Base-by-base conservation (phyloP, 2,113 vertebrate genomes). In the Oplegnathus fasciatus region DNA sequence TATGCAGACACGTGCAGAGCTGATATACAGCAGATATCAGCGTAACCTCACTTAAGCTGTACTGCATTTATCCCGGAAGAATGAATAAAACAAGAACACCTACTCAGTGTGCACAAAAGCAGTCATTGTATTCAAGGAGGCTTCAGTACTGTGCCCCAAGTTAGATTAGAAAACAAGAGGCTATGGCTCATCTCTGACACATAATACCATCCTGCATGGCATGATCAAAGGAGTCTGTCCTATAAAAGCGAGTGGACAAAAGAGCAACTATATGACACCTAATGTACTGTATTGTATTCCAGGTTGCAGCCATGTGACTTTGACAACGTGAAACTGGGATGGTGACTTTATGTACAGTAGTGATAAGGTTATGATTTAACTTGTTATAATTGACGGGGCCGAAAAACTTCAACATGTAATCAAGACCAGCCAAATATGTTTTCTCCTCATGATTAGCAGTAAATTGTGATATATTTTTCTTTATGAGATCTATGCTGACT, bases 121-220 rank as follows among this genome's bases (percentile, higher is more conserved):
- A 54, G 60, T 82, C 62, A 69, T 55, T 91, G 80, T 86, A 9
- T 74, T 69, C 37, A 37, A 37, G 11, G 42, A 72, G 34, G 80
- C 85, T 80, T 85, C 70, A 87, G 71, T 60, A 37, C 70, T 60
- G n/a, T 40, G 64, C 69, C 88, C 64, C 40, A 5, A 85, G 83
- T 70, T 52, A 72, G 78, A 83, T 79, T 55, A 66, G 77, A 37
- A 87, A 87, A 88, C 82, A 86, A 75, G 67, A 81, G 30, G 52
- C 57, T n/a, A 34, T 44, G 55, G 57, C 60, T 89, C 50, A 68
- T 88, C 64, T 85, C 42, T 79, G 73, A 89, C 78, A 91, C 70
- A 26, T 62, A 82, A 87, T 78, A 79, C 69, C 67, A 40, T 66
- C 28, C 42, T 78, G 55, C 82, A 55, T 66, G 32, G 46, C 20